A percentile compares a stretch with the other conserved stretches of the same genome.
These are phyloP conservation scores for Catharus ustulatus DNA, from an alignment of 2,797 vertebrate species.

Conservation along the genomic window DNA sequence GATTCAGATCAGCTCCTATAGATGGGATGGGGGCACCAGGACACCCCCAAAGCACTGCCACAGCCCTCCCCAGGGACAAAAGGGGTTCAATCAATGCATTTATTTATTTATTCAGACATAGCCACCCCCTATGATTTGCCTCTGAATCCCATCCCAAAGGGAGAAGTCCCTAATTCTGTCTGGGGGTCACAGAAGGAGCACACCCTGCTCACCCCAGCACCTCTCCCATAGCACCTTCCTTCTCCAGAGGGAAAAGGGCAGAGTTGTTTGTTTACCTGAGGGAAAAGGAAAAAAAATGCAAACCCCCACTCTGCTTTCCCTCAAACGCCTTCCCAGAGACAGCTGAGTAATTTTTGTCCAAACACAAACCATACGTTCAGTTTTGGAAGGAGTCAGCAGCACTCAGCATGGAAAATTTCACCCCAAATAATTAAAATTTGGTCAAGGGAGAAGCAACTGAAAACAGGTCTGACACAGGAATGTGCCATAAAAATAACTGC, in stretches of 20 bases:
- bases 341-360: background rate
- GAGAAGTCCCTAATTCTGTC: background rate
- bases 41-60: background rate
- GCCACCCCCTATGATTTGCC: background rate
- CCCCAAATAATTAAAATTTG: slow-evolving; percentile 23
- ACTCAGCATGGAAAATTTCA: background rate
- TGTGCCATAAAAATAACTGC: slow-evolving; percentile 21
- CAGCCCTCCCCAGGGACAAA: background rate
- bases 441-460: background rate
- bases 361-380: background rate
- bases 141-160: background rate
- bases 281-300: background rate
- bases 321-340: background rate
- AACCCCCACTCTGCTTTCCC: background rate
- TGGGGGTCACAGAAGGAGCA: background rate
- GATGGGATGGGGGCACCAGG: background rate
- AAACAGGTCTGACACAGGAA: slow-evolving; percentile 10
- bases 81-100: background rate
- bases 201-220: fast-evolving
- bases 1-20: background rate
- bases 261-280: background rate
- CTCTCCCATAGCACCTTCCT: background rate
- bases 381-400: background rate
- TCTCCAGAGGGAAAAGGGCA: background rate
- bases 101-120: background rate